Conservation (phyloP, 1,140 invertebrate species). For the Periplaneta americana region DNA sequence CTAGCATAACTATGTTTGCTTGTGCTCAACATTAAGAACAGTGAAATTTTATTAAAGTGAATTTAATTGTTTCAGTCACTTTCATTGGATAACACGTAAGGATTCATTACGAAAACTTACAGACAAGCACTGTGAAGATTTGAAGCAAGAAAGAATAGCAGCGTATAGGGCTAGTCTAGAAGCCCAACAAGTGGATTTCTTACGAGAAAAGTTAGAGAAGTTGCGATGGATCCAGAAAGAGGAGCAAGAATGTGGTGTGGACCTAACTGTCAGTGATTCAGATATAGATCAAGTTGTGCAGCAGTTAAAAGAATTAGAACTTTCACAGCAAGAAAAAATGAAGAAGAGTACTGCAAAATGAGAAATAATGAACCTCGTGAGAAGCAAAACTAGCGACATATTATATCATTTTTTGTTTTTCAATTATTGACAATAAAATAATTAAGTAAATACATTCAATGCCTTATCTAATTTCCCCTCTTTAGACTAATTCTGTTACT, state of each 20-base stretch:
- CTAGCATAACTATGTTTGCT: too few species aligned
- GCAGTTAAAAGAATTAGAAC: constrained; percentile 40
- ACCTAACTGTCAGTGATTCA: constrained; percentile 54
- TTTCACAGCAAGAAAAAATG: neutral
- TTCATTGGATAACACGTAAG: constrained; percentile 55
- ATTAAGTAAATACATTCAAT: too few species aligned
- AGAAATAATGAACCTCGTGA: too few species aligned
- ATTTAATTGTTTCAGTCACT: constrained; percentile 29
- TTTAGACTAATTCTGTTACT: too few species aligned
- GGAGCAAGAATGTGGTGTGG: constrained; percentile 56
- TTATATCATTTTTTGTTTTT: too few species aligned
- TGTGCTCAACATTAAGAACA: too few species aligned
- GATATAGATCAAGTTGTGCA: constrained; percentile 54
- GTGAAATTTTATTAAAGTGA: too few species aligned
- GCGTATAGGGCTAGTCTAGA: constrained; percentile 56
- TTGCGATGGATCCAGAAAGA: constrained; percentile 64
- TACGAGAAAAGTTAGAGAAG: constrained; percentile 48
- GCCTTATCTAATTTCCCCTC: too few species aligned
- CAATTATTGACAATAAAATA: too few species aligned
- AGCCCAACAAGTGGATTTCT: constrained; percentile 59
- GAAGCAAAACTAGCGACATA: too few species aligned
- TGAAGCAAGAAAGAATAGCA: constrained; percentile 54
- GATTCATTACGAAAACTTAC: constrained; percentile 58
- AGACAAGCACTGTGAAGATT: constrained; percentile 56
- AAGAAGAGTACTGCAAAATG: neutral